Base-by-base conservation (phyloP, 2,888 invertebrate genomes). In the Zaprionus lineosus region DNA sequence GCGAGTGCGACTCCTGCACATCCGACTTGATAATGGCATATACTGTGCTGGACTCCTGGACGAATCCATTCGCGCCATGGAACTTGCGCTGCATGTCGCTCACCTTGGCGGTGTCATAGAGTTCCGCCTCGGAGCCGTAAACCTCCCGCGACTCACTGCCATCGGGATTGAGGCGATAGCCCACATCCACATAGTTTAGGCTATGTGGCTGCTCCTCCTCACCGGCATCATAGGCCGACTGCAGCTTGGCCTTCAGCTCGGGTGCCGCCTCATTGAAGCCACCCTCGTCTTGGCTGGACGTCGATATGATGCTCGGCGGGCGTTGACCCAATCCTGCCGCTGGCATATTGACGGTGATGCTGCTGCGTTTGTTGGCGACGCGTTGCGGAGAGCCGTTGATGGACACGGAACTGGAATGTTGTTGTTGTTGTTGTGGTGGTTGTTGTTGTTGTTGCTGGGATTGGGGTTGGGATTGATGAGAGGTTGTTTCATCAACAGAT, bases 191-290 rank as follows among this genome's bases (percentile, higher is more conserved):
- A 71, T 90, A 90, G 59, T 90, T 88, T 3, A 90, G 78, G 37
- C 86, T 87, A 28, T 86, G 87, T 1, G 57, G 63, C 11, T 50
- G 64, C 24, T 74, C 57, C 9, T 43, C 19, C 12, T 62, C 63
- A 44, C 2, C 29, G 4, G n/a, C 85, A 37, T 86, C 86, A 58
- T 87, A 86, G 5, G 33, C 21, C 2, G 88, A 79, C 61, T 88
- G 87, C 4, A 92, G 87, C 52, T 92, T 91, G 61, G 87, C 81
- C 66, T 88, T 87, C 7, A 92, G 87, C 53, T 92, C 91, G 58
- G 94, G 93, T 61, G 92, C 93, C 15, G 93, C 93, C 89, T 94
- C 94, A 89, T 94, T 94, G 90, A 94, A 94, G 41, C 94, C 94
- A 46, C 94, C 93, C 75, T 94, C 94, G 88, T 94, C 94, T 14